Percentiles rank a stretch among this genome's conserved stretches.
Evolutionary conservation across 92 coral and sea anemone genomes (phyloP).

Genomic region (Phenganax stokvisi): DNA sequence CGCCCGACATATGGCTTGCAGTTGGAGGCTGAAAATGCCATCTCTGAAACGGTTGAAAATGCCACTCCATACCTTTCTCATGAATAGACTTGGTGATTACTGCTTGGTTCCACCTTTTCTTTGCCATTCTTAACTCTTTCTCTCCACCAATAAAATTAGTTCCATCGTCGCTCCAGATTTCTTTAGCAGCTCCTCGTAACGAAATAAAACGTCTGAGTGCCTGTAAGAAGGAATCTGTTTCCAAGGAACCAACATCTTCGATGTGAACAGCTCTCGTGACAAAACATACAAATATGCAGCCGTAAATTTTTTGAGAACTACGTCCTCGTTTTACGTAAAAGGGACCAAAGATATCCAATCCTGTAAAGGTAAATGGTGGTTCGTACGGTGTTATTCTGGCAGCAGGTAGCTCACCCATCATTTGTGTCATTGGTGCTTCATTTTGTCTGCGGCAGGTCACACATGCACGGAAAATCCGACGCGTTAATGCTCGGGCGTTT

Average conservation of each 20-base stretch:
- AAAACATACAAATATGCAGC: conserved; percentile 54
- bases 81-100: neutral
- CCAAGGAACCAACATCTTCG: conserved; percentile 59
- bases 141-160: conserved; percentile 45
- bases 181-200: conserved; percentile 27
- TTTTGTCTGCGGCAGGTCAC: conserved; percentile 3
- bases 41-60: neutral
- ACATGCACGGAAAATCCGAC: conserved; percentile 13
- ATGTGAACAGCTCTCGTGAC: conserved; percentile 50
- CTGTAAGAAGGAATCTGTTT: conserved; percentile 44
- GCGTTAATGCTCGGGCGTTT: conserved; percentile 20
- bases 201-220: conserved; percentile 39
- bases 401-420: conserved; percentile 28
- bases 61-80: neutral
- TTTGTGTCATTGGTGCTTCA: conserved; percentile 22
- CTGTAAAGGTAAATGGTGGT: conserved; percentile 37
- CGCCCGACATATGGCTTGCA: conserved; percentile 11
- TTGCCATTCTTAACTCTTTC: conserved; percentile 29
- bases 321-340: conserved; percentile 44
- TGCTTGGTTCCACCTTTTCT: conserved; percentile 7
- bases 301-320: conserved; percentile 38
- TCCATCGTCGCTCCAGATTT: conserved; percentile 37
- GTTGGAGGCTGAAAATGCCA: conserved; percentile 46
- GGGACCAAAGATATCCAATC: conserved; percentile 36
- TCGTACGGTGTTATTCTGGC: conserved; percentile 38